Evolutionary conservation across 2,113 vertebrate genomes (phyloP), one percentile per base, ranked within the genome.

Genomic region (Aspiorhynchus laticeps): DNA sequence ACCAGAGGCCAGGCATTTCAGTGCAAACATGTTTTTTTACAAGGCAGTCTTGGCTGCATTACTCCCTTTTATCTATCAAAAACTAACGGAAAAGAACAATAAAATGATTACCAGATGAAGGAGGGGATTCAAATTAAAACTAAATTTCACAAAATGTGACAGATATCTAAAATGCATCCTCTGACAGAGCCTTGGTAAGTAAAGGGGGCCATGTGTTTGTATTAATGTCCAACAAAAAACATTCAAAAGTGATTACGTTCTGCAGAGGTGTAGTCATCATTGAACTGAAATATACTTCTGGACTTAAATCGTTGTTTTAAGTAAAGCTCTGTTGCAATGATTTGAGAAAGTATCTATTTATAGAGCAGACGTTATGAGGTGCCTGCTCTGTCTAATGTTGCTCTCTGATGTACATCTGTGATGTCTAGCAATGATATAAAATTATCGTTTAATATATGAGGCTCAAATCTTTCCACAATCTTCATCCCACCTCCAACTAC

Each of bases 1-100:
- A 96, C 96, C 96, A 95, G 96, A 96, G 94, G 96, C 95, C 95
- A 95, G 96, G 94, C 95, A 94, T 95, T 87, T 96, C 83, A 97
- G 96, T 97, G 96, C 96, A 97, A 97, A 97, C 96, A 95, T 96
- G 95, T 78, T 96, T 97, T 77, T 96, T 95, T 96, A 96, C 96
- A 96, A 97, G 96, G 96, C 96, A 97, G 96, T 96, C 96, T 96
- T 95, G 96, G 96, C 95, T 97, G 96, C 96, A 95, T 59, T 86
- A 88, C 87, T 90, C 89, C 88, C 86, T 88, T 90, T 87, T 81
- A 76, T 88, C 84, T 85, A 87, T 85, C 83, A 88, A 88, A 77
- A 85, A 63, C 87, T 76, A 85, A 63, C 21, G 19, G 24, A 11
- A 61, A 46, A 80, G 65, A 59, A 46, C 31, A 11, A 76, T 61